Evolutionary conservation across 2,888 invertebrate genomes (phyloP).

Genomic region (Pimpla rufipes): DNA sequence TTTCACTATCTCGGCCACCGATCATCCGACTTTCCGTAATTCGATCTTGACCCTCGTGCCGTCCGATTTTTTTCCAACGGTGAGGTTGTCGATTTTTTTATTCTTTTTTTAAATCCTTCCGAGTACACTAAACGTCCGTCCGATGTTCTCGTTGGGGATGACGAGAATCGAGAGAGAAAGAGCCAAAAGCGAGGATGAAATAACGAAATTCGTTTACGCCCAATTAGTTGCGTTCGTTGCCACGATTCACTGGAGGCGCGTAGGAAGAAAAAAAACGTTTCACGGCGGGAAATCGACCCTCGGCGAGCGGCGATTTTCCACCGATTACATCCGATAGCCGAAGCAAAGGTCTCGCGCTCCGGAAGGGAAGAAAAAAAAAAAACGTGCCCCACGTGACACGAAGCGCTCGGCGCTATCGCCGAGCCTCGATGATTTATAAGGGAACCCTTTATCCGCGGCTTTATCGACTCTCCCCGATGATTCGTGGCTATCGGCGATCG

Average conservation of each 20-base stretch:
- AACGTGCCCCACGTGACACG: neutral
- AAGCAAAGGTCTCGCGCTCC: neutral
- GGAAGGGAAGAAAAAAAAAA: constrained; percentile 10
- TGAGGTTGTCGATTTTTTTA: constrained; percentile 6
- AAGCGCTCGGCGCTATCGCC: constrained; percentile 8
- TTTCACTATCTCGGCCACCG: constrained; percentile 23
- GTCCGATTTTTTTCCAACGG: neutral
- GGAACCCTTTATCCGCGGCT: constrained; percentile 3
- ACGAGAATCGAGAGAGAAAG: constrained; percentile 18
- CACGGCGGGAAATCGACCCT: neutral
- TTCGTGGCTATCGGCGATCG: constrained; percentile 17
- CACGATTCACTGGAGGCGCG: constrained; percentile 4
- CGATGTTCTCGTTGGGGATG: constrained; percentile 9
- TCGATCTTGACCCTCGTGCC: constrained; percentile 28
- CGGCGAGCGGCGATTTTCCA: constrained; percentile 9
- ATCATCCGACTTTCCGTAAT: constrained; percentile 39
- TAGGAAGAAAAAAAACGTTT: neutral
- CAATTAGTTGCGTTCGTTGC: constrained; percentile 13
- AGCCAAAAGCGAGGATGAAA: neutral
- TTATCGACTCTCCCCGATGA: constrained; percentile 21
- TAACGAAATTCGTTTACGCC: constrained; percentile 19
- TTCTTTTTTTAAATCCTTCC: neutral
- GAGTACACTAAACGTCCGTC: constrained; percentile 19
- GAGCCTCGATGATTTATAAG: constrained; percentile 31
- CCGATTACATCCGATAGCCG: neutral